Percentiles rank a stretch among this genome's conserved stretches.
These are phyloP conservation scores for Cavia aperea DNA, from an alignment of 2,113 vertebrate species.

Conservation along the genomic window DNA sequence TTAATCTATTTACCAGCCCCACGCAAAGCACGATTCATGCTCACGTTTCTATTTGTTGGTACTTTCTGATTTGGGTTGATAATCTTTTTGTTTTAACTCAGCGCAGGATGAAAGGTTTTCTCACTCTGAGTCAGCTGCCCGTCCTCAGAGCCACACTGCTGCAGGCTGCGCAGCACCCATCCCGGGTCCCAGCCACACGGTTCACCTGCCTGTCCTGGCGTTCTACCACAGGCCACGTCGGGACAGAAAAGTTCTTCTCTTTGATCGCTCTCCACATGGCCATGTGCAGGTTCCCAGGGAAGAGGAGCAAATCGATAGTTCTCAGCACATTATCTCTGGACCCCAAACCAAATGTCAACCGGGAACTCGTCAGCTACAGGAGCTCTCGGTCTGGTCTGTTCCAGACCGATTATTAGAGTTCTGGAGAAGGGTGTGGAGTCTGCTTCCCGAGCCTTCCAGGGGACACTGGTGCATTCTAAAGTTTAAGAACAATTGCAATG, in stretches of 20 bases:
- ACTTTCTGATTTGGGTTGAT: neutral
- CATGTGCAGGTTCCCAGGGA: neutral
- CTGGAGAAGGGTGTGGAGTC: neutral
- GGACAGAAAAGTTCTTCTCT: neutral
- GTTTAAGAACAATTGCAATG: neutral
- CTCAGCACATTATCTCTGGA: neutral
- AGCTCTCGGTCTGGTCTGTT: neutral
- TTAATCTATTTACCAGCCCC: neutral
- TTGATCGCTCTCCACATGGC: neutral
- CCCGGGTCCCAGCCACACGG: neutral
- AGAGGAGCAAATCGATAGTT: neutral
- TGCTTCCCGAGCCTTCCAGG: neutral
- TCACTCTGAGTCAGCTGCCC: neutral
- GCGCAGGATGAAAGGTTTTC: neutral
- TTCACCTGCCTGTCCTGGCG: neutral
- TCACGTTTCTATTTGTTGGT: neutral
- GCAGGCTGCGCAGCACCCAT: fast-evolving
- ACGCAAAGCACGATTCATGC: neutral
- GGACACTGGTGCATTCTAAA: neutral
- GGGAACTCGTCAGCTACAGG: neutral
- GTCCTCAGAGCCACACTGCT: neutral
- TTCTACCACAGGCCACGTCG: neutral
- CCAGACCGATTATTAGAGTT: neutral
- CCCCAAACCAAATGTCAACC: neutral
- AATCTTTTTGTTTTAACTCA: neutral